Evolutionary conservation across 2,888 invertebrate species (phyloP).

Genomic region (Microplitis deprimator): DNA sequence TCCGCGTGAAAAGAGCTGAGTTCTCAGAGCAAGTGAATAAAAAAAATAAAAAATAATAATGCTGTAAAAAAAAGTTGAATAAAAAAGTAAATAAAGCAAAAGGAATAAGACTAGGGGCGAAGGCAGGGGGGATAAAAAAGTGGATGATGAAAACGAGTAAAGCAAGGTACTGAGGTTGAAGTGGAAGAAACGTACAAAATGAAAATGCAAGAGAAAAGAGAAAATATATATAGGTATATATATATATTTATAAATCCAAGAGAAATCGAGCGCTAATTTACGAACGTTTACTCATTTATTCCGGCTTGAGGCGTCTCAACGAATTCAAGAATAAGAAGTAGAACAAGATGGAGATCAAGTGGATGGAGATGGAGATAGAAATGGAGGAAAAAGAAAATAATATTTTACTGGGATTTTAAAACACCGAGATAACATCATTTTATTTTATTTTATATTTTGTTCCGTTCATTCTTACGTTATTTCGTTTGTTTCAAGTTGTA

Average conservation of each 20-base stretch:
- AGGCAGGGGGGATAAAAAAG: neutral
- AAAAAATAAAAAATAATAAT: constrained; percentile 15
- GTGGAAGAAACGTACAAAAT: constrained; percentile 4
- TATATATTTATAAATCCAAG: constrained; percentile 7
- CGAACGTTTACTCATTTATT: constrained; percentile 57
- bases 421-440: constrained; percentile 15
- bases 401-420: neutral
- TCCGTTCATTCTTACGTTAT: neutral
- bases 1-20: constrained; percentile 3
- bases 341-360: neutral
- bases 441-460: constrained; percentile 4
- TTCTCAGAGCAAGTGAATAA: constrained; percentile 32
- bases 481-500: neutral
- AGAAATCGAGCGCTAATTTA: constrained; percentile 52
- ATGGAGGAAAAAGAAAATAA: neutral
- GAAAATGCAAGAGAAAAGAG: neutral
- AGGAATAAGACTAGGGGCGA: neutral
- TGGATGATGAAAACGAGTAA: neutral
- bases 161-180: neutral
- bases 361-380: neutral
- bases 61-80: constrained; percentile 22
- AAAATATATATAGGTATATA: constrained; percentile 11
- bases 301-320: constrained; percentile 47
- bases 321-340: constrained; percentile 31
- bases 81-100: constrained; percentile 14